Percentiles rank a stretch among this genome's conserved stretches.
These are phyloP conservation scores for Troglohyphantes excavatus DNA, from an alignment of 2,888 invertebrate species.

Conservation along the genomic window DNA sequence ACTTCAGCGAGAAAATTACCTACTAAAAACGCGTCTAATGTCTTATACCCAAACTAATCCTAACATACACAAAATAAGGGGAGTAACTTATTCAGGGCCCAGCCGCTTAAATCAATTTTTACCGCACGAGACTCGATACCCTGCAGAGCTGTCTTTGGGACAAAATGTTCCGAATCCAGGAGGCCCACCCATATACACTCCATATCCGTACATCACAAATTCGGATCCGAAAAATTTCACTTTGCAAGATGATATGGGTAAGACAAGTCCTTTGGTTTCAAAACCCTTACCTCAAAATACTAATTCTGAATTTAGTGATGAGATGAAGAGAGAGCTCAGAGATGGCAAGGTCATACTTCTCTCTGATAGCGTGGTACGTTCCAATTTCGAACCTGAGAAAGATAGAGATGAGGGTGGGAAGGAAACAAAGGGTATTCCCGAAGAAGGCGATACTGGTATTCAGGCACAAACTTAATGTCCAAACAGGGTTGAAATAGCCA, in stretches of 20 bases:
- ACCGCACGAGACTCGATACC: background rate
- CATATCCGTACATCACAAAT: constrained; percentile 37
- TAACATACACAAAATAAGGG: too few species aligned
- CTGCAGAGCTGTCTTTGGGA: background rate
- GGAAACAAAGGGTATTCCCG: background rate
- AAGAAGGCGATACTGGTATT: background rate
- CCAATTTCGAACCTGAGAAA: constrained; percentile 50
- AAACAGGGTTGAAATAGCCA: background rate
- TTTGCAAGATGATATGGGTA: background rate
- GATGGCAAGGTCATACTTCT: constrained; percentile 66
- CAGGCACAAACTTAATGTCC: background rate
- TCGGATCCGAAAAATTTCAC: constrained; percentile 19
- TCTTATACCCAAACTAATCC: background rate
- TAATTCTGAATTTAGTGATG: constrained; percentile 42
- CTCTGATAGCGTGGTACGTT: constrained; percentile 66
- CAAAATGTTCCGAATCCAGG: background rate
- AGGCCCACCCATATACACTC: background rate
- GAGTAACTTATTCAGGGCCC: too few species aligned
- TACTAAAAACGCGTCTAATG: background rate
- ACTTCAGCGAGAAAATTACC: background rate
- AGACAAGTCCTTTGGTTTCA: background rate
- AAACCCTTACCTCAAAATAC: background rate
- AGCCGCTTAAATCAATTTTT: background rate
- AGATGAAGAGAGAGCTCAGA: constrained; percentile 63
- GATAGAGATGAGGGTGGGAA: background rate